Evolutionary conservation across 2,113 vertebrate genomes (phyloP).

Genomic region (Tretioscincus oriximinensis): DNA sequence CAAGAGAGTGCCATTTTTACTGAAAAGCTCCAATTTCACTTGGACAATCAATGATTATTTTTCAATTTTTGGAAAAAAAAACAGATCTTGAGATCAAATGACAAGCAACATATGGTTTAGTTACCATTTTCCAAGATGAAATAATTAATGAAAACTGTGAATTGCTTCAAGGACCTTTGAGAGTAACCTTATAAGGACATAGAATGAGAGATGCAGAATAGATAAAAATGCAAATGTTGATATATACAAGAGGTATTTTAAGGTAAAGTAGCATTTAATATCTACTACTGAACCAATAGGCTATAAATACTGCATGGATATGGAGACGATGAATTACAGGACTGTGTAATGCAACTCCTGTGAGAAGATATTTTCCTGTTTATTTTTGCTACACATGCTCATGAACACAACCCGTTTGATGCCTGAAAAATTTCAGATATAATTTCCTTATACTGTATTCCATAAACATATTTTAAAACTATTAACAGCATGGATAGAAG

Average conservation of each 20-base stretch:
- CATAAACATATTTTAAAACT: conserved; percentile 22
- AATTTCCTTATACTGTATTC: not conserved
- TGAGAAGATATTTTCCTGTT: conserved; percentile 52
- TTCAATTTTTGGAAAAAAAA: too few relatives aligned
- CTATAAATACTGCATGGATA: conserved; percentile 54
- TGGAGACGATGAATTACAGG: conserved; percentile 39
- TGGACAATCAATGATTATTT: too few relatives aligned
- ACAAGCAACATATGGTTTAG: too few relatives aligned
- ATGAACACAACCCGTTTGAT: conserved; percentile 13
- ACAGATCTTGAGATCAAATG: too few relatives aligned
- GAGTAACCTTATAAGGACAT: not conserved
- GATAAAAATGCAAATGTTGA: not conserved
- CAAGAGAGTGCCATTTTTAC: too few relatives aligned
- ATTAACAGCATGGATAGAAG: not conserved
- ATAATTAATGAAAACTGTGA: not conserved
- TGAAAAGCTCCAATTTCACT: too few relatives aligned
- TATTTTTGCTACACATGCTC: conserved; percentile 36
- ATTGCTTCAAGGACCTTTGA: not conserved
- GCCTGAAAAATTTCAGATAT: conserved; percentile 12
- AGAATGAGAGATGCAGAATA: not conserved
- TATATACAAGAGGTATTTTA: not conserved
- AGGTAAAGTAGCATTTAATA: not conserved
- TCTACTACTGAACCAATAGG: conserved; percentile 28
- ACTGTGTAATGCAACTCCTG: conserved; percentile 47
- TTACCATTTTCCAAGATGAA: too few relatives aligned